Evolutionary conservation across 2,888 invertebrate species (phyloP), one percentile per base, ranked within the genome.

Genomic region (Leptinotarsa tumamoca): DNA sequence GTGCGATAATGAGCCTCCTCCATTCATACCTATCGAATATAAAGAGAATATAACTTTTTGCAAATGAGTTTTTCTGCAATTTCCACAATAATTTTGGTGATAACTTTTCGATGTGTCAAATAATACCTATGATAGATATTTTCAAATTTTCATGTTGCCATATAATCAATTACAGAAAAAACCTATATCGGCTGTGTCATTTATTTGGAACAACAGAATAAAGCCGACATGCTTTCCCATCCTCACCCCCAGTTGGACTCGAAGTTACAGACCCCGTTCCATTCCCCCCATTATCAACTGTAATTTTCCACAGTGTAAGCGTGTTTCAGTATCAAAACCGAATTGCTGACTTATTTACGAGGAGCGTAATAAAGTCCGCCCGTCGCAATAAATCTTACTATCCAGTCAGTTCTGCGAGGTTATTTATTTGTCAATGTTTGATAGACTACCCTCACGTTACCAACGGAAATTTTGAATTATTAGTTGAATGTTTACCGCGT

Each of bases 321-420:
- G 17, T 63, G 33, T 33, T 63, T 63, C 63, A 63, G 33, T 33
- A 63, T 63, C 33, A 63, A 63, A 63, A 63, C 58, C 69, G 69
- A 69, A 75, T 72, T 72, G 75, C 58, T 18, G 72, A 72, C 69
- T 72, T 72, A 72, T 75, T 75, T 75, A 72, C 72, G 75, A 68
- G 68, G 63, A 68, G 68, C 69, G 69, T 72, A 75, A 75, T 75
- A 72, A 75, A 75, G 67, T 72, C 67, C 7, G 63, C 71, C 61
- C 61, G 66, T 23, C 66, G 58, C 69, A 54, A 72, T 75, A 75
- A 75, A 75, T 75, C 75, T 75, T 69, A 75, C 63, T 51, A 58
- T 63, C 52, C 71, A 61, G 69, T 69, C 69, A 15, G 68, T 15
- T 68, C 68, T 54, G 54, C 69, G 23, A 58, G 66, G 43, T 68